phyloP scores from a whole-genome alignment of 2,113 vertebrate species.

The Caranx ignobilis region DNA sequence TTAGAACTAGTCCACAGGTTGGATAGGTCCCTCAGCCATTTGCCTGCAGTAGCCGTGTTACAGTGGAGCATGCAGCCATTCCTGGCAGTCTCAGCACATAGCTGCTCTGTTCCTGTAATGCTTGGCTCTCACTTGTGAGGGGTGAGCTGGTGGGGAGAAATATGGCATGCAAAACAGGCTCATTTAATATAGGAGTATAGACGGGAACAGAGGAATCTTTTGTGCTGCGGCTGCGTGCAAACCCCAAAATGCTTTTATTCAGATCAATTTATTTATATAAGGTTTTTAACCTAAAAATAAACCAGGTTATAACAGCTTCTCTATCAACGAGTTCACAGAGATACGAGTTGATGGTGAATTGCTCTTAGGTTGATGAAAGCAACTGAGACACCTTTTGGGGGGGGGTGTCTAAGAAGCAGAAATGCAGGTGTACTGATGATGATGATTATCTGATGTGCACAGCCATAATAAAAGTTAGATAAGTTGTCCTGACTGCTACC shows the following conservation, averaged over 20 bases:
- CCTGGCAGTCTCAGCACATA: constrained; percentile 67
- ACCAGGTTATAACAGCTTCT: constrained; percentile 28
- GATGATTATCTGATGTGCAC: constrained; percentile 8
- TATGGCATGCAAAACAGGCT: constrained; percentile 72
- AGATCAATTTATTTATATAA: constrained; percentile 49
- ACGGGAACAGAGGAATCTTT: constrained; percentile 70
- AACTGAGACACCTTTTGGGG: neutral
- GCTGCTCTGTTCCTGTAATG: constrained; percentile 75
- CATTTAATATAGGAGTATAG: constrained; percentile 65
- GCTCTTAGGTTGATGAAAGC: constrained; percentile 3
- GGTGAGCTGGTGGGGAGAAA: constrained; percentile 71
- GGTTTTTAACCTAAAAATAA: constrained; percentile 61
- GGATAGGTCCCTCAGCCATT: constrained; percentile 54
- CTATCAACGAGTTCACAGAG: neutral
- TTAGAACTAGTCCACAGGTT: constrained; percentile 42
- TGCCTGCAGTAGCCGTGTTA: constrained; percentile 59
- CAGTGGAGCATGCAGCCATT: constrained; percentile 48
- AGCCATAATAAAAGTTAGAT: neutral
- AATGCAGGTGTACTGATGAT: neutral
- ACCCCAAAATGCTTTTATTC: constrained; percentile 50
- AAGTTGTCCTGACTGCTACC: constrained; percentile 13
- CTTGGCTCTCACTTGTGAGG: constrained; percentile 76
- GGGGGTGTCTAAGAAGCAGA: neutral
- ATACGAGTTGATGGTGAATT: constrained; percentile 1
- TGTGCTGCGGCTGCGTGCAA: constrained; percentile 53